Conservation (phyloP, 2,888 invertebrate species). For the Minunthozetes semirufus region DNA sequence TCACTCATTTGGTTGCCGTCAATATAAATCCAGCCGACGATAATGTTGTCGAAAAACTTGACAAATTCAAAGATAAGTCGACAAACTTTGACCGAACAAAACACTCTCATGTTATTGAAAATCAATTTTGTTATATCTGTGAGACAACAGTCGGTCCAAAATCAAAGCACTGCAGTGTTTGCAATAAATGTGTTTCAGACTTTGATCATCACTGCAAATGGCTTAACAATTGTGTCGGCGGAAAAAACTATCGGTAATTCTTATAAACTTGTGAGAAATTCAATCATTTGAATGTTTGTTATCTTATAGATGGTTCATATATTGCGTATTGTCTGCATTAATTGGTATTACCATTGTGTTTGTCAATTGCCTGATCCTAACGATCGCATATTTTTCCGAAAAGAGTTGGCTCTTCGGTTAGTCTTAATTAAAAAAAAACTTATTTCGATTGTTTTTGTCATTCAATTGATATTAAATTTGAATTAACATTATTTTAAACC, state of each 20-base stretch:
- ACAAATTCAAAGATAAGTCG: slow-evolving; percentile 59
- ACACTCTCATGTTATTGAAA: slow-evolving; percentile 89
- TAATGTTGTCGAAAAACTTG: slow-evolving; percentile 55
- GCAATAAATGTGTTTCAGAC: slow-evolving; percentile 89
- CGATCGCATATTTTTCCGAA: slow-evolving; percentile 39
- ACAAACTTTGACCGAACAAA: slow-evolving; percentile 66
- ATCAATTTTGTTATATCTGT: slow-evolving; percentile 87
- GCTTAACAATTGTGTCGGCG: slow-evolving; percentile 95
- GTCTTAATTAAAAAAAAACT: not conserved
- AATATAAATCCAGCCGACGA: slow-evolving; percentile 82
- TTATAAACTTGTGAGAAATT: not conserved
- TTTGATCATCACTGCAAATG: slow-evolving; percentile 99
- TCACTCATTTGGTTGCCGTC: slow-evolving; percentile 68
- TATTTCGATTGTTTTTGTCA: not conserved
- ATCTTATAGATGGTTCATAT: slow-evolving; percentile 40
- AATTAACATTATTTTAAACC: not conserved
- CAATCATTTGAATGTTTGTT: not conserved
- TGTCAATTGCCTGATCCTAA: slow-evolving; percentile 37
- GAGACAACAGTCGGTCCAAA: slow-evolving; percentile 59
- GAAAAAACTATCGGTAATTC: slow-evolving; percentile 67
- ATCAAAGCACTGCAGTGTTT: slow-evolving; percentile 91
- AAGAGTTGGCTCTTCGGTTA: slow-evolving; percentile 38
- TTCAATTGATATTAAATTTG: no score
- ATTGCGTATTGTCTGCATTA: slow-evolving; percentile 42
- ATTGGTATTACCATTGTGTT: slow-evolving; percentile 40